Base-by-base conservation (phyloP, 2,888 invertebrate species). In the Melitaea athalia region DNA sequence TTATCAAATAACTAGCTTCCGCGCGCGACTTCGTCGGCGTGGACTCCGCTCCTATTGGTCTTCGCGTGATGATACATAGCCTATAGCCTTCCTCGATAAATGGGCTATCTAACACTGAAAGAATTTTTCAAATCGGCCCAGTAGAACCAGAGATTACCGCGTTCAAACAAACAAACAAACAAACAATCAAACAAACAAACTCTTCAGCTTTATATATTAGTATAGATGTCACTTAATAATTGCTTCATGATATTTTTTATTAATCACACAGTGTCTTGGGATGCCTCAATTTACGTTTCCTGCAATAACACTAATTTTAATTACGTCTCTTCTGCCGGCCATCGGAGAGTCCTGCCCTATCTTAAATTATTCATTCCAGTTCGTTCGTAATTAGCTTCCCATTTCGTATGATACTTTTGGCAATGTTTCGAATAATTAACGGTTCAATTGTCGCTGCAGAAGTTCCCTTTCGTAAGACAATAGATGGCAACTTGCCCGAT, bases 401-500 rank as follows among this genome's bases (percentile, higher is more conserved):
- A 55, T 50, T 66, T 67, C 59, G 66, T 64, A 43, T 62, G 12
- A 68, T 17, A 42, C 17, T 66, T 63, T 63, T 65, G 64, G 63
- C 63, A 71, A 50, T 61, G 60, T 42, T 64, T 53, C 60, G 49
- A 63, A 66, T 61, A 67, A 65, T 68, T 65, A 69, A 63, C 53
- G 53, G 53, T 62, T 50, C 45, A 15, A 15, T 43, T 57, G 62
- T 61, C 24, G 38, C 57, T 49, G 31, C 17, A 57, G 45, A 63
- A 55, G 64, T 63, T 10, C 38, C 52, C 47, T 38, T 61, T 33
- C 71, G 73, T 62, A 24, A 42, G 52, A 52, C 49, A 63, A 64
- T 50, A 61, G 49, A 60, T 68, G 68, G 65, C 67, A 70, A 57
- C 47, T 64, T 74, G 73, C 70, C 69, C 69, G 68, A 57, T 5